Base-by-base conservation (phyloP, 2,113 vertebrate genomes). In the Labrus mixtus region DNA sequence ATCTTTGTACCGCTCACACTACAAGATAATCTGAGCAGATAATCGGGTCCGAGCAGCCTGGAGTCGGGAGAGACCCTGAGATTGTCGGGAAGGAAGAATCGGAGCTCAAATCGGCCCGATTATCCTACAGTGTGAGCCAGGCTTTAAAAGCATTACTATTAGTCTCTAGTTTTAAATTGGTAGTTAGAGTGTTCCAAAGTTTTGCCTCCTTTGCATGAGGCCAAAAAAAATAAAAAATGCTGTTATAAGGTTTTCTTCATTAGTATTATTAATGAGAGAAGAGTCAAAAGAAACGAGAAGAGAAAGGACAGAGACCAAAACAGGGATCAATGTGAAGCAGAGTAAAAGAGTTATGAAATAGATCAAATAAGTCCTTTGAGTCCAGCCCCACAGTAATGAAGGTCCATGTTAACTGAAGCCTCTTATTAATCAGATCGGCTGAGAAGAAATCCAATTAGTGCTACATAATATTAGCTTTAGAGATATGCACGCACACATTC, bases 401-500 rank as follows among this genome's bases (percentile, higher is more conserved):
- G 22, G 59, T 62, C 45, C 41, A 45, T 87, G 73, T 76, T 85
- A 81, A 87, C 85, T 85, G 77, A 45, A 67, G 74, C 70, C 72
- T 33, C 54, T 78, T 84, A 82, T 82, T 82, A 77, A 77, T 86
- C 29, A 72, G 65, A n/a, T 33, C 39, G 48, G 56, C 66, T 69
- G 54, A 56, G 22, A 68, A 77, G 43, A 78, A 82, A 86, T 80
- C 65, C 48, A 84, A 75, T 89, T 78, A 76, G 39, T 85, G 10
- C 54, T 50, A 66, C 62, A 75, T 64, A 56, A 74, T 20, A 59
- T 78, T 75, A 68, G 53, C 54, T 53, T 79, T 56, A 53, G 16
- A 76, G 22, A 63, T 50, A 68, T 4, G 51, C 50, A 61, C 46
- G 19, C 54, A 50, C 61, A 43, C 25, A 53, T 11, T 33, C 61